Evolutionary conservation across 2,888 invertebrate genomes (phyloP).

Genomic region (Drosophila suboccidentalis): DNA sequence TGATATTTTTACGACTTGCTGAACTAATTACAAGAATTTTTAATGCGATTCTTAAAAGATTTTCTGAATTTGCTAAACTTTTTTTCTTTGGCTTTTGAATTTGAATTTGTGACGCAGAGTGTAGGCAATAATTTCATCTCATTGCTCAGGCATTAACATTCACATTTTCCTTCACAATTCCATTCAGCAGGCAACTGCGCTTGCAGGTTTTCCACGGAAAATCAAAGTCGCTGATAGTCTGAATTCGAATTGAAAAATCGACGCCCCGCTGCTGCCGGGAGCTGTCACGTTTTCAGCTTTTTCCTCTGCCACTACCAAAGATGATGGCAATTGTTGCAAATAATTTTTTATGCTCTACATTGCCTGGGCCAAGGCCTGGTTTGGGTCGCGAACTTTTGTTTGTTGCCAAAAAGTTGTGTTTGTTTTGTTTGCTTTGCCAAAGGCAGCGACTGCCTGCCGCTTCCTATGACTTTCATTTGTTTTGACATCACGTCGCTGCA

Average conservation of each 20-base stretch:
- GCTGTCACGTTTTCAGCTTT: conserved; percentile 66
- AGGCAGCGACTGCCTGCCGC: conserved; percentile 57
- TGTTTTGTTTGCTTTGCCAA: conserved; percentile 54
- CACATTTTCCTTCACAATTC: conserved; percentile 39
- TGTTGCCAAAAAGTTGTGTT: conserved; percentile 73
- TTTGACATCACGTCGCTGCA: conserved; percentile 77
- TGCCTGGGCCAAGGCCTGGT: conserved; percentile 19
- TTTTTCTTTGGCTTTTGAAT: conserved; percentile 1
- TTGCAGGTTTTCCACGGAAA: conserved; percentile 50
- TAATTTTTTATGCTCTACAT: conserved; percentile 74
- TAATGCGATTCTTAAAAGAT: conserved; percentile 38
- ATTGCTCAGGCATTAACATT: conserved; percentile 32
- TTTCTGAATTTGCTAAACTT: conserved; percentile 10
- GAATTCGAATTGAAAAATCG: conserved; percentile 67
- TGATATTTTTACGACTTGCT: conserved; percentile 61
- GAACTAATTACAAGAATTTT: conserved; percentile 62
- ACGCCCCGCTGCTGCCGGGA: conserved; percentile 55
- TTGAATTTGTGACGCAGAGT: conserved; percentile 39
- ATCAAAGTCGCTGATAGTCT: conserved; percentile 64
- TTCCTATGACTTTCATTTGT: conserved; percentile 76
- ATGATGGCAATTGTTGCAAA: conserved; percentile 80
- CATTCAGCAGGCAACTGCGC: conserved; percentile 34
- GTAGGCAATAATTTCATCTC: conserved; percentile 30
- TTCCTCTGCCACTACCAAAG: conserved; percentile 36
- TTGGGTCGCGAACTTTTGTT: conserved; percentile 67